Conservation (phyloP, 2,113 vertebrate species). For the Capra hircus region DNA sequence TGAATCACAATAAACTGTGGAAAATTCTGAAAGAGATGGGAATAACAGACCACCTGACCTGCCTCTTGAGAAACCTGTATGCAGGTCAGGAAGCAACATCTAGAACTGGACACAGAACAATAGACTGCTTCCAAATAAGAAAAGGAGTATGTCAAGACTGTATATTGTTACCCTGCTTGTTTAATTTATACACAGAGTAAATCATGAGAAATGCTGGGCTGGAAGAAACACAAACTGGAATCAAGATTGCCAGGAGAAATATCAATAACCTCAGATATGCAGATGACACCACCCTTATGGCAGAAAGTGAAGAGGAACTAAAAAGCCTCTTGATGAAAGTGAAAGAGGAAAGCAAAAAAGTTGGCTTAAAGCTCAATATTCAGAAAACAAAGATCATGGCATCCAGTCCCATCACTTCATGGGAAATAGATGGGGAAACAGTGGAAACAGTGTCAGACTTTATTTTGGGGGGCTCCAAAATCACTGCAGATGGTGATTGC, state of each 20-base stretch:
- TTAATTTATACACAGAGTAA: not conserved
- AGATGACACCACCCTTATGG: not conserved
- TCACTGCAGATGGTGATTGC: not conserved
- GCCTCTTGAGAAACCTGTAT: not conserved
- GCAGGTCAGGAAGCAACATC: not conserved
- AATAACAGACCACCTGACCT: not conserved
- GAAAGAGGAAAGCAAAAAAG: not conserved
- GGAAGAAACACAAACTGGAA: not conserved
- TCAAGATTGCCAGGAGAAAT: not conserved
- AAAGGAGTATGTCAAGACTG: not conserved
- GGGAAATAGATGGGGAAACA: not conserved
- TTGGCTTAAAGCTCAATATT: not conserved
- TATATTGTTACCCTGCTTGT: not conserved
- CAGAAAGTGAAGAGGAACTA: not conserved
- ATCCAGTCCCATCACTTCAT: not conserved
- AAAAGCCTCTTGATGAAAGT: not conserved
- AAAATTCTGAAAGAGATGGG: not conserved
- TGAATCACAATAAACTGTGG: not conserved
- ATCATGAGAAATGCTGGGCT: not conserved
- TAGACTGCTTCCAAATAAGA: not conserved
- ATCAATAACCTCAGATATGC: not conserved
- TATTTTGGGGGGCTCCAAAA: fast-evolving
- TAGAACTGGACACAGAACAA: not conserved
- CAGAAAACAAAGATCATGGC: not conserved
- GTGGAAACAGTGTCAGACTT: not conserved